Evolutionary conservation across 2,113 vertebrate genomes (phyloP).

Genomic region (Arenaria interpres): DNA sequence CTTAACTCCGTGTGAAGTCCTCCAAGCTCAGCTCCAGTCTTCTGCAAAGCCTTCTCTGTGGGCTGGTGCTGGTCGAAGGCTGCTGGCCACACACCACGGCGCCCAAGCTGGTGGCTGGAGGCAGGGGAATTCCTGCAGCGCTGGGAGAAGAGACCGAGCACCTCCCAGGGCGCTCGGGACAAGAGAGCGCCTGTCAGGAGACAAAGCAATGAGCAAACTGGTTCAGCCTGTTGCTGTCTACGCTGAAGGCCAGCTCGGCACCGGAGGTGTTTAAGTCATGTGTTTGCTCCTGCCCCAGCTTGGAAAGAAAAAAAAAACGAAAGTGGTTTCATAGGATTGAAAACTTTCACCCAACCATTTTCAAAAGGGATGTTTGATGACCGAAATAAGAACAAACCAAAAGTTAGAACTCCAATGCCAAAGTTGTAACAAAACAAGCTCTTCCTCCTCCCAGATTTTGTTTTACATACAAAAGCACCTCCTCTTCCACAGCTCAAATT

Average conservation of each 20-base stretch:
- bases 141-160: not conserved
- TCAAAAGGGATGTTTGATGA: not conserved
- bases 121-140: slow-evolving; percentile 46
- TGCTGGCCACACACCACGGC: not conserved
- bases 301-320: not conserved
- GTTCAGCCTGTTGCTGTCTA: slow-evolving; percentile 51
- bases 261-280: slow-evolving; percentile 19
- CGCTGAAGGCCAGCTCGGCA: not conserved
- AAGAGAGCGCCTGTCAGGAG: slow-evolving; percentile 21
- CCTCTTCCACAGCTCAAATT: not conserved
- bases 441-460: not conserved
- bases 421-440: not conserved
- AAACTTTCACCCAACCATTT: not conserved
- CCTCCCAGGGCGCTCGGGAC: slow-evolving; percentile 3
- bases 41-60: not conserved
- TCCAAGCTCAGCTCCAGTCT: not conserved
- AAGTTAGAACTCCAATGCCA: not conserved
- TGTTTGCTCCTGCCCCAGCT: slow-evolving; percentile 18
- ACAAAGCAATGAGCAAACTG: slow-evolving; percentile 27
- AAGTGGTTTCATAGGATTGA: not conserved
- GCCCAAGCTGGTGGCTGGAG: not conserved
- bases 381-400: not conserved
- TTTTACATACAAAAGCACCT: not conserved
- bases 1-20: accelerated
- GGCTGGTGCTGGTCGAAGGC: not conserved